Evolutionary conservation across 2,888 invertebrate species (phyloP).

Genomic region (Phytoseiulus persimilis): DNA sequence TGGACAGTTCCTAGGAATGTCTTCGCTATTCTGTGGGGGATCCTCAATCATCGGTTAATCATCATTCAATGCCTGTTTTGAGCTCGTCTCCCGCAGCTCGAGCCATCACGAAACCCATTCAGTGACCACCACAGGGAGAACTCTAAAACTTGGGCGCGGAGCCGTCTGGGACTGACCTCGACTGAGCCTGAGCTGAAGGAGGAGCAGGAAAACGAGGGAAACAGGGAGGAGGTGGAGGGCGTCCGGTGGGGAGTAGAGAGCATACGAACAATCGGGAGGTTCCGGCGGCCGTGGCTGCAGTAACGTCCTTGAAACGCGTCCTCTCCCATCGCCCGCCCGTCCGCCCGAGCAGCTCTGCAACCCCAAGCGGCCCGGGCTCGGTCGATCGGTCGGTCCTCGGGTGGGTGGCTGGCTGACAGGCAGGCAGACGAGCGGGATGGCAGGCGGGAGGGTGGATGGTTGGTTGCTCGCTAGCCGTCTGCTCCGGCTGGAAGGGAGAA

Average conservation of each 20-base stretch:
- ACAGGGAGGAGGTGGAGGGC: not conserved
- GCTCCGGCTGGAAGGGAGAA: not conserved
- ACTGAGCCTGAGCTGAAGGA: not conserved
- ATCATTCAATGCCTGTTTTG: too few species aligned
- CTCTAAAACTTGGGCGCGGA: not conserved
- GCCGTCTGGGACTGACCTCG: not conserved
- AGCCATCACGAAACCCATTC: not conserved
- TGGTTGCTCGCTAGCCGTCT: not conserved
- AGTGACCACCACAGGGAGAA: not conserved
- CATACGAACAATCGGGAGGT: not conserved
- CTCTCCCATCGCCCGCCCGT: slow-evolving; percentile 5
- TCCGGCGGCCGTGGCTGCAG: not conserved
- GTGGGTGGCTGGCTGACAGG: not conserved
- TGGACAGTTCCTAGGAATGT: too few species aligned
- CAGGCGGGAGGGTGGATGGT: too few species aligned
- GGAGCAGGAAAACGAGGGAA: not conserved
- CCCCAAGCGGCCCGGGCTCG: not conserved
- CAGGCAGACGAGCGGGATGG: too few species aligned
- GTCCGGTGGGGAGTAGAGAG: not conserved
- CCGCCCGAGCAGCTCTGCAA: not conserved
- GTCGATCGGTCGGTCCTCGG: not conserved
- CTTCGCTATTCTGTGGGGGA: too few species aligned
- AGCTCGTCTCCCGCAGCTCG: too few species aligned
- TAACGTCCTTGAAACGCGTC: not conserved
- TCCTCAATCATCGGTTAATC: too few species aligned